Conservation (phyloP, 2,797 vertebrate genomes). For the Vireo griseus region DNA sequence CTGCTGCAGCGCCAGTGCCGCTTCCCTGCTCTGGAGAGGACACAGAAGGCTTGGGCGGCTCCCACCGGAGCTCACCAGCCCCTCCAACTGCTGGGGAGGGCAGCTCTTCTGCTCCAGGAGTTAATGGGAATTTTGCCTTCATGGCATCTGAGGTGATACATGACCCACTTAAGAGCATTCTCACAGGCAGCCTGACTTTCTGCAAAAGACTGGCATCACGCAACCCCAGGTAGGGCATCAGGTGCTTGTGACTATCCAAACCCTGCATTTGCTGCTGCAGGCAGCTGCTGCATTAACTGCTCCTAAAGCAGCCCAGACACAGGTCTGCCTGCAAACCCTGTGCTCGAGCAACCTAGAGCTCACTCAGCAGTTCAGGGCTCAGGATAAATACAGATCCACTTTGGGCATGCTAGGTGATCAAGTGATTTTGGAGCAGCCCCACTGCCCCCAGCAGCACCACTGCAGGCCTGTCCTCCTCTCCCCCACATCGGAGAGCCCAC, state of each 20-base stretch:
- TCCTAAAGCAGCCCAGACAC: neutral
- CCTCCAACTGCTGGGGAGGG: neutral
- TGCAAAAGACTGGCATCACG: neutral
- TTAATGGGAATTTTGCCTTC: neutral
- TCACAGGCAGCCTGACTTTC: neutral
- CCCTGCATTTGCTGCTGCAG: neutral
- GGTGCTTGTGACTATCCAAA: neutral
- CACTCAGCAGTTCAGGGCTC: neutral
- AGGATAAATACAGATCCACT: neutral
- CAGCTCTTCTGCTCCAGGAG: neutral
- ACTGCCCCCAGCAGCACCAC: neutral
- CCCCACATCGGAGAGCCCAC: fast-evolving
- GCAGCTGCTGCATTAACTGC: neutral
- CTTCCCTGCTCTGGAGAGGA: neutral
- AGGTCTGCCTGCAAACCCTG: neutral
- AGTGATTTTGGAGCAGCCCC: neutral
- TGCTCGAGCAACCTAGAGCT: fast-evolving
- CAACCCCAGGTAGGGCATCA: neutral
- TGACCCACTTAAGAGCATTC: neutral
- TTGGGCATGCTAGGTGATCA: neutral
- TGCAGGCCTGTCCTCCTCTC: neutral
- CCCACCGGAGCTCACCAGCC: neutral
- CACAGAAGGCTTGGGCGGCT: fast-evolving
- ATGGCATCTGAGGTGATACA: neutral
- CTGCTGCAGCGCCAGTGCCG: neutral